Base-by-base conservation (phyloP, 2,113 vertebrate species). In the Entelurus aequoreus region DNA sequence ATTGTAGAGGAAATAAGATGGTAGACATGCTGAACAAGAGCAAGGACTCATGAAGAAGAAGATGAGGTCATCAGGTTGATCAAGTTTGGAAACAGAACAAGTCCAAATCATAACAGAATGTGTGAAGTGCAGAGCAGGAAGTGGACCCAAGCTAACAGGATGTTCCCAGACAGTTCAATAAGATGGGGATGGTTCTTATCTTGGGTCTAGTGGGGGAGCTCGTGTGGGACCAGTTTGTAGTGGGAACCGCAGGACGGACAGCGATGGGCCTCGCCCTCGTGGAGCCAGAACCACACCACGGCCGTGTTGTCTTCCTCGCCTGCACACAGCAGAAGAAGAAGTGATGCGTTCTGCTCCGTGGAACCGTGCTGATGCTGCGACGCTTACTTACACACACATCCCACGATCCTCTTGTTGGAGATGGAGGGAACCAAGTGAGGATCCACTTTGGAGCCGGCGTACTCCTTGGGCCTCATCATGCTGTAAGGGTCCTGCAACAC, bases 251-350 rank as follows among this genome's bases (percentile, higher is more conserved):
- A 95, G 56, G 88, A 93, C 0, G 93, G 93, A 77, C 94, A 97
- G 60, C 94, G 89, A 77, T 95, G 93, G 15, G 89, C 19, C 16
- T 95, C 91, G 0, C 93, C 94, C 65, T 93, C 71, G 48, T 94
- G 94, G 37, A 96, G 82, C 94, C 94, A 95, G 85, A 96, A 94
- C 93, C 93, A 94, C 38, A 94, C 78, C 12, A 94, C 84, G 0
- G 69, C 69, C 0, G 91, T 94, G 88, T 93, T 94, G 78, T 95
- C 94, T 64, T 96, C 93, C 66, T 96, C 95, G 82, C 94, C 94
- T 96, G 63, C 44, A 6, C n/a, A 19, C 28, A 28, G 28, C 28
- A 28, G 28, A 3, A 28, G 28, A 28, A 28, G 28, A 28, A 28
- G 28, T 28, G 28, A 28, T 28, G 28, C 28, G 28, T 28, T 28